A percentile compares a stretch with the other conserved stretches of the same genome.
phyloP scores from a whole-genome alignment of 2,888 invertebrate species.

The Oligia latruncula region DNA sequence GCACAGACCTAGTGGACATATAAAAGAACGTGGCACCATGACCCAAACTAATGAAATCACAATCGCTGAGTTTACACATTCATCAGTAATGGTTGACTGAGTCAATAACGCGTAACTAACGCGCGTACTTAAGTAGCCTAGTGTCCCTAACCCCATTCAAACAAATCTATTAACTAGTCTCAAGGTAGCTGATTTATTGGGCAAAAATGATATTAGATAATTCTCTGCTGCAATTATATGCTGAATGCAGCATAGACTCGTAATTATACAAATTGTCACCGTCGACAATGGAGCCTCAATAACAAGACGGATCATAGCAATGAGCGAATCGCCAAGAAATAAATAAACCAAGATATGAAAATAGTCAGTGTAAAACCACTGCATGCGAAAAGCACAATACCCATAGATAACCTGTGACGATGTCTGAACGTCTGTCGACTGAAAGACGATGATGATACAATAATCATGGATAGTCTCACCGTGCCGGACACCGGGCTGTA shows the following conservation, averaged over 20 bases:
- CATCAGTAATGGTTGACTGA: not conserved
- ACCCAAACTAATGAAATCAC: not conserved
- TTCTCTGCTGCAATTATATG: not conserved
- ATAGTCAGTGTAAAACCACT: not conserved
- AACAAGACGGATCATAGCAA: not conserved
- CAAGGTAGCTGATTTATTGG: not conserved
- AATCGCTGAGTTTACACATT: not conserved
- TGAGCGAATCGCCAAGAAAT: not conserved
- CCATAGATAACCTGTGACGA: not conserved
- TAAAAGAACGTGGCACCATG: too few species aligned
- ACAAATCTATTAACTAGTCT: not conserved
- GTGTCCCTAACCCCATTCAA: not conserved
- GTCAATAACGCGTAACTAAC: not conserved
- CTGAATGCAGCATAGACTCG: not conserved
- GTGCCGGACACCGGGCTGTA: constrained; percentile 96
- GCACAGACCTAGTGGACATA: too few species aligned
- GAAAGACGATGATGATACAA: not conserved
- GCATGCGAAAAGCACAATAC: not conserved
- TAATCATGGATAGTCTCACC: constrained; percentile 66
- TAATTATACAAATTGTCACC: not conserved
- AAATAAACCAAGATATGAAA: not conserved
- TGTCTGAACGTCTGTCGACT: not conserved
- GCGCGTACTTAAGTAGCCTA: not conserved
- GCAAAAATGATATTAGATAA: not conserved
- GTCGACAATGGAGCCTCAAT: not conserved